Evolutionary conservation across 2,888 invertebrate species (phyloP).

Genomic region (Dynastes maya): DNA sequence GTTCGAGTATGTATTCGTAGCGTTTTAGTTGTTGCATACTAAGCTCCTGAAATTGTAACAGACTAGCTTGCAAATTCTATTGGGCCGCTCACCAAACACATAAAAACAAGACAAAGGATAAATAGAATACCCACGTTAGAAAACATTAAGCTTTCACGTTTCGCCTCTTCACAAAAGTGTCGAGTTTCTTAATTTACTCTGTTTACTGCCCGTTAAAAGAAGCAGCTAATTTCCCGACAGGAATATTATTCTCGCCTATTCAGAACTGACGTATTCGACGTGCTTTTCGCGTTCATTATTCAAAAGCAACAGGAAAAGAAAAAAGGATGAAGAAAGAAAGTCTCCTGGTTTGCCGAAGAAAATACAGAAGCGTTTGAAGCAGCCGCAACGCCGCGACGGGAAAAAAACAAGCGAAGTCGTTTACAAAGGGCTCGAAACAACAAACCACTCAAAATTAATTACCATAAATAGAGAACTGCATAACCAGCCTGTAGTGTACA

Average conservation of each 20-base stretch:
- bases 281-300: background rate
- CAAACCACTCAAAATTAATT: slow-evolving; percentile 55
- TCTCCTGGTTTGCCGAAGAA: background rate
- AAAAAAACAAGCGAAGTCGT: slow-evolving; percentile 26
- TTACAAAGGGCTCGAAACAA: slow-evolving; percentile 34
- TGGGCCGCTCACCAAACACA: background rate
- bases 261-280: slow-evolving; percentile 10
- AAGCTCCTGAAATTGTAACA: background rate
- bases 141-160: no score
- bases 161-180: background rate
- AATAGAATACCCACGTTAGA: background rate
- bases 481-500: slow-evolving; percentile 55
- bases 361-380: background rate
- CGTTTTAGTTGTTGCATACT: slow-evolving; percentile 60
- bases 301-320: background rate
- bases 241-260: background rate
- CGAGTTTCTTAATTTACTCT: background rate
- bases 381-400: slow-evolving; percentile 1
- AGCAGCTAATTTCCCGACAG: slow-evolving; percentile 19
- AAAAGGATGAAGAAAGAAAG: background rate
- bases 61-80: background rate
- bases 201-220: background rate
- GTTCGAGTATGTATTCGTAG: slow-evolving; percentile 9
- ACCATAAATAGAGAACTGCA: slow-evolving; percentile 56
- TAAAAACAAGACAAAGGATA: background rate